These are phyloP conservation scores for Drosophila multiciliata DNA, from an alignment of 2,888 invertebrate species.

Conservation along the genomic window DNA sequence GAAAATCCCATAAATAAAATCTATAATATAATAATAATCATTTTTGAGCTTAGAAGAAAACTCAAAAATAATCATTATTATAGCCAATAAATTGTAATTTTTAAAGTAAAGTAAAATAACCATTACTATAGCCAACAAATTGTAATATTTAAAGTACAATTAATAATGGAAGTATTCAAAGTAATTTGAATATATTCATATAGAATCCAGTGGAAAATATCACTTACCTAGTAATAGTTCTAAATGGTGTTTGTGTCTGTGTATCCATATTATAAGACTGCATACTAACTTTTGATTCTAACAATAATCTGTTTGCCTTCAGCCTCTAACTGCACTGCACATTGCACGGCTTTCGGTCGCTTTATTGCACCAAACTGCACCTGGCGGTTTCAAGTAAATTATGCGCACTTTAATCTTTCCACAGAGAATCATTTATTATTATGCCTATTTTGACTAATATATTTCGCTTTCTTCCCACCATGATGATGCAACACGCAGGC, in stretches of 20 bases:
- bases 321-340: slow-evolving; percentile 69
- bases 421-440: neutral
- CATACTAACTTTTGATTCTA: slow-evolving; percentile 83
- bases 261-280: slow-evolving; percentile 47
- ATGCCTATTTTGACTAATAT: slow-evolving; percentile 12
- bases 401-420: slow-evolving; percentile 35
- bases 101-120: neutral
- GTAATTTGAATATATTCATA: neutral
- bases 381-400: slow-evolving; percentile 60
- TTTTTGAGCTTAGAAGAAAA: neutral
- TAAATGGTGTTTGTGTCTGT: slow-evolving; percentile 60
- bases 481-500: slow-evolving; percentile 82
- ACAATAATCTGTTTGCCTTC: slow-evolving; percentile 62
- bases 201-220: slow-evolving; percentile 24
- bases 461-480: neutral
- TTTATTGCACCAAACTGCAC: slow-evolving; percentile 60
- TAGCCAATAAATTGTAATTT: neutral
- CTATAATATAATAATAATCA: neutral
- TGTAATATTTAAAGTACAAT: neutral
- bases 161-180: neutral
- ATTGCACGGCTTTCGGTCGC: slow-evolving; percentile 60
- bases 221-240: slow-evolving; percentile 12
- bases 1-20: neutral
- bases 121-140: neutral
- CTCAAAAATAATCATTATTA: neutral